These are phyloP conservation scores for Zaprionus gabonicus DNA, from an alignment of 1,140 invertebrate species.

Conservation along the genomic window DNA sequence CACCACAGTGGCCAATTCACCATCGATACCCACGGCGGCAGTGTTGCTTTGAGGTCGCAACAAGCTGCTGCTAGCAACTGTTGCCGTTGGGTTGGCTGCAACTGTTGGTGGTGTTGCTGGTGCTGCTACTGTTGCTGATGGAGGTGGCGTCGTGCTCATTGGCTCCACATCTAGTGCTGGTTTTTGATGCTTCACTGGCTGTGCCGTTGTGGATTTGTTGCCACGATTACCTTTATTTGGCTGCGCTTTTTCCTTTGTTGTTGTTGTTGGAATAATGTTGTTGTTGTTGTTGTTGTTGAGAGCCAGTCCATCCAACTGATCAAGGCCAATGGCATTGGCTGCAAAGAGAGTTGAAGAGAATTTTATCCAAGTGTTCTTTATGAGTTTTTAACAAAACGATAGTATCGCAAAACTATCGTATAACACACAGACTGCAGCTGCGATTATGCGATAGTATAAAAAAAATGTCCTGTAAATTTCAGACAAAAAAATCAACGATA, in stretches of 20 bases:
- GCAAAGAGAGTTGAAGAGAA: background rate
- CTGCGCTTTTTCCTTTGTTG: constrained; percentile 20
- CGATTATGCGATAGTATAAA: background rate
- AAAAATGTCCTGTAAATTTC: too few relatives aligned
- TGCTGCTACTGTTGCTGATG: background rate
- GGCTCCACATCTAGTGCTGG: constrained; percentile 29
- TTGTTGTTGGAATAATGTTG: constrained; percentile 46
- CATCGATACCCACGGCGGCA: constrained; percentile 35
- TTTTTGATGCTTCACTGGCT: constrained; percentile 11
- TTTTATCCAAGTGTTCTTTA: background rate
- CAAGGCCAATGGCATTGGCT: constrained; percentile 57
- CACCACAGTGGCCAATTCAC: constrained; percentile 72
- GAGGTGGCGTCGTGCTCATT: constrained; percentile 49
- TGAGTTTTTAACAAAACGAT: background rate
- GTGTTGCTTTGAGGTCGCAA: constrained; percentile 17
- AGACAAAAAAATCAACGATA: background rate
- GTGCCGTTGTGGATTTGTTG: constrained; percentile 7
- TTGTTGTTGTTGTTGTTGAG: constrained; percentile 60
- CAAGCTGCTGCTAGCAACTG: constrained; percentile 8
- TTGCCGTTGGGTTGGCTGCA: constrained; percentile 9
- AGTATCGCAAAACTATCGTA: background rate
- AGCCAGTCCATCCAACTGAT: constrained; percentile 60
- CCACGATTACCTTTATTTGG: constrained; percentile 23
- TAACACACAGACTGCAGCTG: too few relatives aligned
- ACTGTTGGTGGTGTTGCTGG: constrained; percentile 6